Base-by-base conservation (phyloP, 2,797 vertebrate genomes). In the Peromyscus melanophrys region DNA sequence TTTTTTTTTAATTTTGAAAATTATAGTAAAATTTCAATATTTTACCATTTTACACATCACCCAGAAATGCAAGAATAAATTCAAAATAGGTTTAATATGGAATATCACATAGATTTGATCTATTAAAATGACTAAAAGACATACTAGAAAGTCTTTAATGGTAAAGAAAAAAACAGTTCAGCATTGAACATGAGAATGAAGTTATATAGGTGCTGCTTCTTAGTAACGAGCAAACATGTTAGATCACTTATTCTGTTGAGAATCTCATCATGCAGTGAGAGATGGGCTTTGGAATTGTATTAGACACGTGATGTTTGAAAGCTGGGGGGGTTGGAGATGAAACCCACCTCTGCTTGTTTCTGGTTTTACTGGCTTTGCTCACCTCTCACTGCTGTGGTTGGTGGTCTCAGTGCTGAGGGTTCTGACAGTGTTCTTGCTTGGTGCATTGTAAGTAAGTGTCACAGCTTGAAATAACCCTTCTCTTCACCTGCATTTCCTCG, bases 211-310 rank as follows among this genome's bases (percentile, higher is more conserved):
- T 89, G 8, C 80, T 86, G 40, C 76, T 96, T 94, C 93, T 21
- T 95, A 49, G 81, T 92, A 85, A 83, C 40, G 90, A 93, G 40
- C 23, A 75, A 52, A 84, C 31, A 71, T 55, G 63, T 23, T 52
- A 25, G 91, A 75, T 75, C 69, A 57, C 71, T 94, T 81, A 86
- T 94, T n/a, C 49, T 96, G n/a, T 90, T 55, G 31, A 87, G 27
- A 87, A 52, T 90, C 8, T 94, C 2, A 76, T 1, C 73, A 61
- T 93, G 75, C 71, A 77, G 29, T 75, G 87, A 92, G 63, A 95
- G 37, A 82, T 85, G 87, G 69, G 34, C n/a, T 81, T 92, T 94
- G 46, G 7, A 9, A 73, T 85, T 90, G 29, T 88, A 31, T 71
- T 49, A 10, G 71, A 63, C 27, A 31, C 43, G 14, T 3, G n/a